Conservation (phyloP, 2,797 vertebrate species). For the Cacajao melanocephalus region DNA sequence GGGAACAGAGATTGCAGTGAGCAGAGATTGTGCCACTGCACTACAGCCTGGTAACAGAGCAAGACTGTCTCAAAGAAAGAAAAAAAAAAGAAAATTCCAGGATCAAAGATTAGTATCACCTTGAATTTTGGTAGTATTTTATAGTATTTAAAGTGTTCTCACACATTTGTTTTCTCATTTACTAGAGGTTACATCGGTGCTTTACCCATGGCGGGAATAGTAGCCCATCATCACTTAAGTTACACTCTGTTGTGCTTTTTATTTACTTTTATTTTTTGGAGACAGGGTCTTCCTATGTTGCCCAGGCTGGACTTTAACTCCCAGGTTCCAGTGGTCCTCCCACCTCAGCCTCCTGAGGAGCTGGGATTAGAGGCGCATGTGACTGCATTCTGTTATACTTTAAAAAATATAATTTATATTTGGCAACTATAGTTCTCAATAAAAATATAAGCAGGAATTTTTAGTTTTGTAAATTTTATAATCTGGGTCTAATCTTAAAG, state of each 20-base stretch:
- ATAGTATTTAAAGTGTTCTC: background rate
- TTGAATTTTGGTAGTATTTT: conserved; percentile 29
- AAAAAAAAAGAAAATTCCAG: background rate
- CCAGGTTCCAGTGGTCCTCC: background rate
- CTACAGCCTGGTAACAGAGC: too few relatives aligned
- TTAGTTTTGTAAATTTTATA: background rate
- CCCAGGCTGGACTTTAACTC: background rate
- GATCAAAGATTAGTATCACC: background rate
- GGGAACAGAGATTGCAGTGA: too few relatives aligned
- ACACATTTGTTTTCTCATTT: conserved; percentile 3
- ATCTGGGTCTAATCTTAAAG: background rate
- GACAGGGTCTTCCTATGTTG: background rate
- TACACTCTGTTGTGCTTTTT: background rate
- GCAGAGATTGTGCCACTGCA: too few relatives aligned
- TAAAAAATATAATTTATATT: background rate
- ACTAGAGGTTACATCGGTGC: background rate
- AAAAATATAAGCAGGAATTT: background rate
- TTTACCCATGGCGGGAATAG: background rate
- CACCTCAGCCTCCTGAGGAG: background rate
- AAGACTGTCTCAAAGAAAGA: too few relatives aligned
- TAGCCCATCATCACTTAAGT: background rate
- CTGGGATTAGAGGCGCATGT: background rate
- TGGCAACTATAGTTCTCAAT: background rate
- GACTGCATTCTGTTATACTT: background rate
- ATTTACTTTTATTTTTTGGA: background rate